phyloP scores from a whole-genome alignment of 2,888 invertebrate species.

The Boloria selene region DNA sequence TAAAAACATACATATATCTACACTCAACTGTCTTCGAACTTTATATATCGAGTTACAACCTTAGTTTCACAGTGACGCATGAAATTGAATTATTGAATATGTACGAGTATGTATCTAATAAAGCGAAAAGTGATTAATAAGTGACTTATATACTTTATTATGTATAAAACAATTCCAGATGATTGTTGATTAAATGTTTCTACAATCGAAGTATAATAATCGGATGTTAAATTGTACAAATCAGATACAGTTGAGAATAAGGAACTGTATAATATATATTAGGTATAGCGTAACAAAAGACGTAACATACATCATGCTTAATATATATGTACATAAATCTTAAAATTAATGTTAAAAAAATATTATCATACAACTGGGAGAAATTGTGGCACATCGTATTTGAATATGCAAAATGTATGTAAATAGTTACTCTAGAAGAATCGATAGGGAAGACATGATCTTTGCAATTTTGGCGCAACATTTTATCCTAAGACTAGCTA shows the following conservation, averaged over 20 bases:
- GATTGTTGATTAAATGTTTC: too few species aligned
- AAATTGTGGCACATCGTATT: constrained; percentile 8
- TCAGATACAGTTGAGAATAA: too few species aligned
- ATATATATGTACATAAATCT: too few species aligned
- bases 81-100: constrained; percentile 42
- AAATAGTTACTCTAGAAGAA: constrained; percentile 52
- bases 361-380: constrained; percentile 1
- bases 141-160: constrained; percentile 1
- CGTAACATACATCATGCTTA: too few species aligned
- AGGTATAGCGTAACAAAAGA: too few species aligned
- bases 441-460: constrained; percentile 73
- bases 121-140: constrained; percentile 14
- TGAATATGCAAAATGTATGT: constrained; percentile 44
- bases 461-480: constrained; percentile 54
- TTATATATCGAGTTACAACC: constrained; percentile 80
- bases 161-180: background rate
- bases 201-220: too few species aligned
- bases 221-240: too few species aligned
- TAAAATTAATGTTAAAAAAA: constrained; percentile 6
- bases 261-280: too few species aligned
- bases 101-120: constrained; percentile 25
- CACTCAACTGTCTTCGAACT: constrained; percentile 69
- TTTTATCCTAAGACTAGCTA: constrained; percentile 30
- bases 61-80: constrained; percentile 73
- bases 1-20: constrained; percentile 78